These are phyloP conservation scores for Condylura cristata DNA, from an alignment of 2,113 vertebrate species.

Conservation along the genomic window DNA sequence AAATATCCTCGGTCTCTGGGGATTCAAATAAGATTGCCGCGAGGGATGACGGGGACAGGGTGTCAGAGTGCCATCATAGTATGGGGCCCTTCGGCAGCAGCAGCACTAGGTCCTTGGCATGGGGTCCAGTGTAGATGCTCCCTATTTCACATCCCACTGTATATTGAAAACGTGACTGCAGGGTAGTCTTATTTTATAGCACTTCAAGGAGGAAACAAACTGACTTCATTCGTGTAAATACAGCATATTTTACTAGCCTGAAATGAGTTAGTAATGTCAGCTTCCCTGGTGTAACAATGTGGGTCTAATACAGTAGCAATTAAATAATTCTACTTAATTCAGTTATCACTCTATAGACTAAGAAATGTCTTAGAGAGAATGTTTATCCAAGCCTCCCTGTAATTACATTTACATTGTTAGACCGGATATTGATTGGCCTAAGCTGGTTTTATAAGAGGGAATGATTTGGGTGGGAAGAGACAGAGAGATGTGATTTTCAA, in stretches of 20 bases:
- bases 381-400: conserved; percentile 48
- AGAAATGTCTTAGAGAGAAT: conserved; percentile 50
- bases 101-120: neutral
- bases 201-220: neutral
- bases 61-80: neutral
- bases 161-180: neutral
- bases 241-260: neutral
- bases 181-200: neutral
- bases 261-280: conserved; percentile 47
- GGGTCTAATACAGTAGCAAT: conserved; percentile 30
- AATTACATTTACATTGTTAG: conserved; percentile 70
- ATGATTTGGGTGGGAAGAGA: conserved; percentile 51
- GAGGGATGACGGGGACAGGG: neutral
- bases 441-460: conserved; percentile 49
- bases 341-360: conserved; percentile 65
- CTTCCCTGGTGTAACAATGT: conserved; percentile 37
- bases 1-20: neutral
- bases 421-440: conserved; percentile 65
- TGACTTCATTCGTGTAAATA: neutral
- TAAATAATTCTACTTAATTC: conserved; percentile 64
- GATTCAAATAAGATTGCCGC: neutral
- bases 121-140: neutral
- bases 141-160: neutral
- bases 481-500: conserved; percentile 45
- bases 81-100: neutral